Percentiles rank a stretch among this genome's conserved stretches.
Evolutionary conservation across 30 jellyfish, hydroid and myxozoan species (phyloP).

Genomic region (Turritopsis dohrnii): DNA sequence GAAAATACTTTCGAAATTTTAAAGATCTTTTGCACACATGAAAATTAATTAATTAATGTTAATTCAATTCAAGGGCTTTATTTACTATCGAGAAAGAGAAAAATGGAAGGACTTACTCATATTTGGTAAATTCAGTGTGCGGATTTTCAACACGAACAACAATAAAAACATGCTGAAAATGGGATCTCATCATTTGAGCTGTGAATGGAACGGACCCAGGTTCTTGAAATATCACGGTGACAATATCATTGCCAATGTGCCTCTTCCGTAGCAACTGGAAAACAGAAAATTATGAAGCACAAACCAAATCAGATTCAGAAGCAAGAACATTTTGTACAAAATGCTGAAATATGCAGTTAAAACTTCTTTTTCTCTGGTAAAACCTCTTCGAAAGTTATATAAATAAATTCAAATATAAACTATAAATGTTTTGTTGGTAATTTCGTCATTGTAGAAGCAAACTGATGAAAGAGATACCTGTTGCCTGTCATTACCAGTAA

Average conservation of each 20-base stretch:
- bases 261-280: slow-evolving; percentile 86
- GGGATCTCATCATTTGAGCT: slow-evolving; percentile 88
- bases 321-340: neutral
- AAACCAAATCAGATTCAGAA: neutral
- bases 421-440: neutral
- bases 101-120: slow-evolving; percentile 48
- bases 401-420: no score
- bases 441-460: no score
- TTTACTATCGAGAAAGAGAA: neutral
- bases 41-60: no score
- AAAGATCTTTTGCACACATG: no score
- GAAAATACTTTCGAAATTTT: neutral
- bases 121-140: slow-evolving; percentile 62
- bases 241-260: slow-evolving; percentile 98
- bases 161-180: slow-evolving; percentile 93
- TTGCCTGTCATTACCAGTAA: slow-evolving; percentile 85
- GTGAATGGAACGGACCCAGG: slow-evolving; percentile 96
- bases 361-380: no score
- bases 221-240: slow-evolving; percentile 97
- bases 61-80: neutral
- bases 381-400: no score
- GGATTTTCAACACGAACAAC: slow-evolving; percentile 92
- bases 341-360: no score
- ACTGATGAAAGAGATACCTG: slow-evolving; percentile 45
- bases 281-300: neutral